Conservation (phyloP, 2,113 vertebrate genomes). For the Salvelinus fontinalis region DNA sequence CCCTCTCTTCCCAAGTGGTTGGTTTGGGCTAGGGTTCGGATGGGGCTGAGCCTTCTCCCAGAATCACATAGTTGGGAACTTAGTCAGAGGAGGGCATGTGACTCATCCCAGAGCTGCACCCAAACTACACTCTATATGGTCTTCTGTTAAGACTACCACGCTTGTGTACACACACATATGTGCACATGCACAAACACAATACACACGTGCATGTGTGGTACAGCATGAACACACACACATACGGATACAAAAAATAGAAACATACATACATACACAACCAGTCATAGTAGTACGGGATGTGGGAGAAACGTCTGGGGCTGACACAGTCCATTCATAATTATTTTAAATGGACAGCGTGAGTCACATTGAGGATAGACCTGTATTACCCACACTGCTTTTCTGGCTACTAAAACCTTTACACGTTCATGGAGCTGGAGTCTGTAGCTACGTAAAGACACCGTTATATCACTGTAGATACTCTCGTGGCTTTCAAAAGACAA, state of each 20-base stretch:
- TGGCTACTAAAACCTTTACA: not conserved
- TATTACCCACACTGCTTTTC: conserved; percentile 3
- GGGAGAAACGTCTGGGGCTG: conserved; percentile 27
- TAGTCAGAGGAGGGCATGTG: conserved; percentile 72
- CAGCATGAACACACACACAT: not conserved
- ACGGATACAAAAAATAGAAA: conserved; percentile 16
- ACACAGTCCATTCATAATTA: conserved; percentile 56
- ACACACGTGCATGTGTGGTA: no score
- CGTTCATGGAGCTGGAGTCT: not conserved
- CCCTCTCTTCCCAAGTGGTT: not conserved
- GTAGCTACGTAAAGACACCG: no score
- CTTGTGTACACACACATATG: conserved; percentile 1
- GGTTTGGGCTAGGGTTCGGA: conserved; percentile 22
- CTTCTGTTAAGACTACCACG: not conserved
- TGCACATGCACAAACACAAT: not conserved
- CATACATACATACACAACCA: not conserved
- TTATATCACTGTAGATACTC: no score
- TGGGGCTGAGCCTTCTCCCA: conserved; percentile 53
- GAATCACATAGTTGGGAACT: conserved; percentile 69
- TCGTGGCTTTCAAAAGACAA: no score
- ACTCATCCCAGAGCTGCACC: conserved; percentile 71
- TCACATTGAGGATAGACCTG: conserved; percentile 48
- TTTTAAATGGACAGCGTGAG: conserved; percentile 58
- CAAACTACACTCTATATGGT: conserved; percentile 42
- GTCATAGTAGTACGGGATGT: not conserved